Evolutionary conservation across 2,797 vertebrate species (phyloP), one percentile per base, ranked within the genome.

Genomic region (Neosilurus mollespiculum): DNA sequence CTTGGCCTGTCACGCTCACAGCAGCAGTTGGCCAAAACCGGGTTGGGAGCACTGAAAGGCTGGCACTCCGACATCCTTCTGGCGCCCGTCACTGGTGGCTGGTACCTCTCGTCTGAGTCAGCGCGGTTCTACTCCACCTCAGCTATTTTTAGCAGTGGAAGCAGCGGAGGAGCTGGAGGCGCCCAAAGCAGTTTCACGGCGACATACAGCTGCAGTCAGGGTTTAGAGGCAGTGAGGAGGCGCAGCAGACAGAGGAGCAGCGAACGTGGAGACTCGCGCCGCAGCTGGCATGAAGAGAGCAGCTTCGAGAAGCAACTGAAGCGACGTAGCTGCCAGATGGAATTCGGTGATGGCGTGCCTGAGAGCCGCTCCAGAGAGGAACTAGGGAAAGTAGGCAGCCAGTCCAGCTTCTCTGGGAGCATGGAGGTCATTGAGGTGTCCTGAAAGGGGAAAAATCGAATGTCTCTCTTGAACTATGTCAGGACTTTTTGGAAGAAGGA

Each of bases 351-450:
- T 59, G 93, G 95, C 83, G 86, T 94, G 93, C 89, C 91, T 0
- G 96, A 96, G 91, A 94, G 91, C 88, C 90, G 94, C 14, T 95
- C 96, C 18, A 90, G 96, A 15, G 97, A 98, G 81, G 97, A 97
- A 56, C 92, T 96, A 83, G 95, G 94, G 2, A 96, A 95, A 82
- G 89, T 88, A 61, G 95, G 95, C 79, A 96, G 95, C 70, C 96
- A 96, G 90, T 94, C 96, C 0, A 97, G 96, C 87, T 99, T 99
- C 85, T 97, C 98, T 0, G 96, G 97, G 86, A 99, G 98, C 93
- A 95, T 99, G 98, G 98, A 99, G 86, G 91, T 99, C 92, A 98
- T 99, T 0, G 92, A 99, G 91, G 98, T 99, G 82, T 98, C 98
- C 87, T 99, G 96, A 97, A 71, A 77, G 75, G 16, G 30, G 14